phyloP scores from a whole-genome alignment of 2,113 vertebrate species.

The Catagonus wagneri region DNA sequence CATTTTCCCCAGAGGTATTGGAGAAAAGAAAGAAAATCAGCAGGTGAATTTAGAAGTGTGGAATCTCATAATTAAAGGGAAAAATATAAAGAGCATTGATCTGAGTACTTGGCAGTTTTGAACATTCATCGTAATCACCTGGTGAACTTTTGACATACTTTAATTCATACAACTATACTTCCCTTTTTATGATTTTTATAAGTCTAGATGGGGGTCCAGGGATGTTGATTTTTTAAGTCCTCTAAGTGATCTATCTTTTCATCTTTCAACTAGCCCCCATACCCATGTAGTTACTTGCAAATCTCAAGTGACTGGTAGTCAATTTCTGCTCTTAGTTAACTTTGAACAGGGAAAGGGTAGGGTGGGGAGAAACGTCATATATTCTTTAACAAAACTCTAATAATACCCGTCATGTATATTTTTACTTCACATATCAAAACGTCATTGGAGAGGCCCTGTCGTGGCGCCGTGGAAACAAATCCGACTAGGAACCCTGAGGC shows the following conservation, averaged over 20 bases:
- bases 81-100: not conserved
- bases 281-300: not conserved
- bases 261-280: not conserved
- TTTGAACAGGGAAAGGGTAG: not conserved
- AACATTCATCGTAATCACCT: not conserved
- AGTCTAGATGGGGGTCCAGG: accelerated
- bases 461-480: too few species aligned
- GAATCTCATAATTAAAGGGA: not conserved
- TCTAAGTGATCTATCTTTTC: not conserved
- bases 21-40: not conserved
- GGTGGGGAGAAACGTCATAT: accelerated
- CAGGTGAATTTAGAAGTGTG: not conserved
- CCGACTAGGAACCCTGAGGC: too few species aligned
- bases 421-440: not conserved
- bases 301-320: not conserved
- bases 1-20: not conserved
- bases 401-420: not conserved
- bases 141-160: not conserved
- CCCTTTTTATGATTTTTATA: not conserved
- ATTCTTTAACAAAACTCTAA: not conserved
- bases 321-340: not conserved
- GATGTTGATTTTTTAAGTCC: not conserved
- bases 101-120: not conserved
- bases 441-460: too few species aligned
- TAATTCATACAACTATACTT: not conserved